Evolutionary conservation across 2,888 invertebrate genomes (phyloP), one percentile per base, ranked within the genome.

Genomic region (Pristionchus exspectatus): DNA sequence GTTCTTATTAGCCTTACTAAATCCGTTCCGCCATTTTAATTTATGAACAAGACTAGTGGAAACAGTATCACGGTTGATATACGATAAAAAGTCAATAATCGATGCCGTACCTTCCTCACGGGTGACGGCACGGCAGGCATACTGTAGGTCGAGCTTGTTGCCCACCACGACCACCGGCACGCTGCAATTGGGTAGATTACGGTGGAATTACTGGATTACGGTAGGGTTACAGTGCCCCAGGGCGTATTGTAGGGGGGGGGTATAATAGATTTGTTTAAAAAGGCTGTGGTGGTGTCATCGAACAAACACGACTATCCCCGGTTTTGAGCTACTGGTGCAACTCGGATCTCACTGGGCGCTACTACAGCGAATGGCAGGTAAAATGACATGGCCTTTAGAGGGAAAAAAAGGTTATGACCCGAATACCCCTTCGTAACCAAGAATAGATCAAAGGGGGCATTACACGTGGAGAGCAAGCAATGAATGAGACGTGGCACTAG

Each of bases 131-230:
- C 93, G 90, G 18, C 81, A 89, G 50, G 90, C 85, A 95, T 98
- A 59, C 18, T 84, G 97, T 93, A 98, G 96, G 96, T 98, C 98
- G 92, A 97, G 97, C 96, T 99, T 99, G 96, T 99, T 99, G 84
- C 98, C 98, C 93, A 99, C 98, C 95, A 99, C 96, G 44, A 98
- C 98, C 94, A 98, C 97, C 92, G 98, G 98, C 93, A 98, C 97
- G 96, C 98, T 98, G 95, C 90, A 96, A 96, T 93, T 91, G 92
- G 44, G 38, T 44, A 44, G 21, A 21, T 84, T 33, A 54, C 24
- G 18, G 66, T 2, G 56, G 83, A 27, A 27, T 50, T 33, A n/a
- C n/a, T 50, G n/a, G 50, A 83, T 50, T 83, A 50, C 54, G 44
- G 33, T 44, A 33, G 30, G 10, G 5, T 27, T 5, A 30, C 18